A percentile compares a stretch with the other conserved stretches of the same genome.
Conservation (phyloP, 2,113 vertebrate species). For the Gracilinanus agilis region DNA sequence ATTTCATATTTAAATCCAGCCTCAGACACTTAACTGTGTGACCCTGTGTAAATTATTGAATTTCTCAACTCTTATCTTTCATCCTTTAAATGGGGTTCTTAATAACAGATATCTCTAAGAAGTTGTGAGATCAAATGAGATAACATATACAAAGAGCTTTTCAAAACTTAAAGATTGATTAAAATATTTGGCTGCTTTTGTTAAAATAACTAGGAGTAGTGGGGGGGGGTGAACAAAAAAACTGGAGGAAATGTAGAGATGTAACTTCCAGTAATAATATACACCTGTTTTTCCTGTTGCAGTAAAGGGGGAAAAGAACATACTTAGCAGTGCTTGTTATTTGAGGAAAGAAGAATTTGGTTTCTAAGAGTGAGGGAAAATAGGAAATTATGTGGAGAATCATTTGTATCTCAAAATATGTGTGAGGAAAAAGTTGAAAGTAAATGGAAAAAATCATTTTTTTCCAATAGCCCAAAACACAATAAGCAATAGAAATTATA, state of each 20-base stretch:
- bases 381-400: not conserved
- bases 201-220: too few relatives aligned
- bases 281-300: not conserved
- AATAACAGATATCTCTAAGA: not conserved
- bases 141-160: too few relatives aligned
- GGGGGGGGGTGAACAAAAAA: not conserved
- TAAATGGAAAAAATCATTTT: not conserved
- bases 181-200: too few relatives aligned
- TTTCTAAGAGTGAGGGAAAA: not conserved
- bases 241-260: not conserved
- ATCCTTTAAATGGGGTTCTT: not conserved
- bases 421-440: not conserved
- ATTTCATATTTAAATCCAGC: not conserved
- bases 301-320: not conserved
- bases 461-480: not conserved
- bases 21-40: too few relatives aligned
- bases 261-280: too few relatives aligned
- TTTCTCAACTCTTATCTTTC: not conserved
- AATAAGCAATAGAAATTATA: not conserved
- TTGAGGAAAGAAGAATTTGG: too few relatives aligned
- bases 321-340: not conserved
- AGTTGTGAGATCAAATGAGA: not conserved
- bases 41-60: not conserved
- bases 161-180: too few relatives aligned
- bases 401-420: not conserved